Conservation (phyloP, 92 coral and sea anemone species). For the Epizoanthus fatuus region DNA sequence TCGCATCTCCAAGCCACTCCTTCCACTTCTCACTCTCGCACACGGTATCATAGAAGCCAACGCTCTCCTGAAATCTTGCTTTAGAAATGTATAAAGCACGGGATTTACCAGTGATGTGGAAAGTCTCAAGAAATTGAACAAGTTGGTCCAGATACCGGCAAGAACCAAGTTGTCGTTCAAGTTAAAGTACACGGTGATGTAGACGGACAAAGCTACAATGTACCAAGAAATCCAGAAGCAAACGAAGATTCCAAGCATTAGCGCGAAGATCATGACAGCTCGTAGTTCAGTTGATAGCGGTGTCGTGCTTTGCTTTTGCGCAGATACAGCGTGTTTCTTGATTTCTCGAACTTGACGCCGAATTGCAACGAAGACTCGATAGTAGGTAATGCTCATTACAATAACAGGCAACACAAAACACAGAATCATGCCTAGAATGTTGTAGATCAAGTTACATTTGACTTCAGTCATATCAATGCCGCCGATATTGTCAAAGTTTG, state of each 20-base stretch:
- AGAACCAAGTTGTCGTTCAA: neutral
- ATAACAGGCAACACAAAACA: slow-evolving; percentile 18
- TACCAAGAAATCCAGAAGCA: slow-evolving; percentile 40
- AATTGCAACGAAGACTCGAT: slow-evolving; percentile 25
- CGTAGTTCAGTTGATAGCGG: slow-evolving; percentile 19
- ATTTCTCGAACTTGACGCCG: slow-evolving; percentile 19
- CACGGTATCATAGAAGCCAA: slow-evolving; percentile 1
- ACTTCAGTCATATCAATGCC: slow-evolving; percentile 1
- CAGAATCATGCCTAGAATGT: neutral
- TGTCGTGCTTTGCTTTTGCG: slow-evolving; percentile 7
- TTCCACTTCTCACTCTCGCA: neutral
- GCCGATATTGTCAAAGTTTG: neutral
- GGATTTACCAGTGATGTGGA: slow-evolving; percentile 22
- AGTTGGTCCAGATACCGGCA: neutral
- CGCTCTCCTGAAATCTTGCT: slow-evolving; percentile 37
- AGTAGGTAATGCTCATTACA: slow-evolving; percentile 15
- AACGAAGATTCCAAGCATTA: slow-evolving; percentile 34
- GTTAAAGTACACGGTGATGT: slow-evolving; percentile 22
- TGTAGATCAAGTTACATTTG: slow-evolving; percentile 35
- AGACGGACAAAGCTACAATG: slow-evolving; percentile 1
- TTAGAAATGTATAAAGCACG: slow-evolving; percentile 31
- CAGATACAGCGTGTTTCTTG: neutral
- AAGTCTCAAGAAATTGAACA: slow-evolving; percentile 31
- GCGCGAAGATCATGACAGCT: slow-evolving; percentile 25
- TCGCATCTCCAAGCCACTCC: slow-evolving; percentile 18